Evolutionary conservation across 1,140 invertebrate genomes (phyloP).

Genomic region (Phocides pigmalion): DNA sequence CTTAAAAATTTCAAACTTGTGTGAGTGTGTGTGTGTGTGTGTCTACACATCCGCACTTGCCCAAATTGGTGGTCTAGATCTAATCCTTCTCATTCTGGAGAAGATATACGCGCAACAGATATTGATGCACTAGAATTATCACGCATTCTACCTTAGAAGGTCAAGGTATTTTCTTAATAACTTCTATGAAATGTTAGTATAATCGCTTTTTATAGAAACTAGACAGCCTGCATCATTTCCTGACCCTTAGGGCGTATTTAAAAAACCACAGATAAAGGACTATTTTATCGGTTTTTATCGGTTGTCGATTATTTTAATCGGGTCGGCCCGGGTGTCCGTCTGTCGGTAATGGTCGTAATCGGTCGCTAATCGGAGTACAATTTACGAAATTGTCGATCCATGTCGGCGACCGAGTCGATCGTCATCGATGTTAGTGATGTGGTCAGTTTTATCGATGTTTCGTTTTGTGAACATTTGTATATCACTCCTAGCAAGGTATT

Average conservation of each 20-base stretch:
- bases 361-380: conserved; percentile 79
- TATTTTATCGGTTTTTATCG: conserved; percentile 77
- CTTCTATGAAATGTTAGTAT: no score
- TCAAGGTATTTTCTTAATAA: no score
- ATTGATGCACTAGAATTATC: no score
- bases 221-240: conserved; percentile 31
- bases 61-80: no score
- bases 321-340: conserved; percentile 72
- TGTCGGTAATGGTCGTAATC: conserved; percentile 79
- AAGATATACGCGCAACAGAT: no score
- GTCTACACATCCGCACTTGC: no score
- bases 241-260: conserved; percentile 42
- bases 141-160: no score
- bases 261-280: conserved; percentile 59
- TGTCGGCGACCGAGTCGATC: conserved; percentile 69
- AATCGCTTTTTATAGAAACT: conserved; percentile 15
- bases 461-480: neutral
- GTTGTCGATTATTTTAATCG: conserved; percentile 81
- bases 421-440: conserved; percentile 66
- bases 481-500: no score
- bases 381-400: conserved; percentile 81
- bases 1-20: no score
- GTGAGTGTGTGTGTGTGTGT: no score
- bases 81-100: no score
- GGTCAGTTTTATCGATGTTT: conserved; percentile 52